Conservation (phyloP, 2,888 invertebrate species). For the Hyalella azteca region DNA sequence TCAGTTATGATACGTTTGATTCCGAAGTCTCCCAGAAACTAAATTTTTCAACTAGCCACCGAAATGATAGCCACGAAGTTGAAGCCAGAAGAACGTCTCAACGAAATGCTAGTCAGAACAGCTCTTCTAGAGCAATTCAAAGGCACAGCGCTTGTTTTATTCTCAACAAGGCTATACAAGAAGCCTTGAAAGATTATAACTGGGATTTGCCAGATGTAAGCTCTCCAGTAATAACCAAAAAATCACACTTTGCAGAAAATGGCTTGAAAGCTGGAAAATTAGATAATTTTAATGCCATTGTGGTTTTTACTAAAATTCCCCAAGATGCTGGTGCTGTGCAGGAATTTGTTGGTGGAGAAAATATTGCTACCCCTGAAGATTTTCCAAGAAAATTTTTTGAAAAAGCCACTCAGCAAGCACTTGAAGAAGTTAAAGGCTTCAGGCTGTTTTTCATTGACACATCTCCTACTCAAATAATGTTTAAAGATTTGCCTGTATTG, state of each 20-base stretch:
- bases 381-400: constrained; percentile 34
- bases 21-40: not conserved
- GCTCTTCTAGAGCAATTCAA: no score
- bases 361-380: not conserved
- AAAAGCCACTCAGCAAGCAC: constrained; percentile 43
- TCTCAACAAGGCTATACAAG: constrained; percentile 54
- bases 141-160: constrained; percentile 42
- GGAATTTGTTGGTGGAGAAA: constrained; percentile 14
- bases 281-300: constrained; percentile 44
- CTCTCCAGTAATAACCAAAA: constrained; percentile 47
- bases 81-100: not conserved
- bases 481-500: not conserved
- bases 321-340: not conserved
- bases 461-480: not conserved
- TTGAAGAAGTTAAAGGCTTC: constrained; percentile 50
- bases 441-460: constrained; percentile 44
- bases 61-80: not conserved
- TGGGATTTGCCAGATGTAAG: constrained; percentile 58
- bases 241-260: constrained; percentile 1
- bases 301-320: constrained; percentile 51
- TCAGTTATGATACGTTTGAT: constrained; percentile 29
- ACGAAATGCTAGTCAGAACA: not conserved
- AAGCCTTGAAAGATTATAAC: constrained; percentile 54
- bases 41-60: not conserved
- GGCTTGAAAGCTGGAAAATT: not conserved